Evolutionary conservation across 2,113 vertebrate genomes (phyloP), one percentile per base, ranked within the genome.

Genomic region (Ornithorhynchus anatinus): DNA sequence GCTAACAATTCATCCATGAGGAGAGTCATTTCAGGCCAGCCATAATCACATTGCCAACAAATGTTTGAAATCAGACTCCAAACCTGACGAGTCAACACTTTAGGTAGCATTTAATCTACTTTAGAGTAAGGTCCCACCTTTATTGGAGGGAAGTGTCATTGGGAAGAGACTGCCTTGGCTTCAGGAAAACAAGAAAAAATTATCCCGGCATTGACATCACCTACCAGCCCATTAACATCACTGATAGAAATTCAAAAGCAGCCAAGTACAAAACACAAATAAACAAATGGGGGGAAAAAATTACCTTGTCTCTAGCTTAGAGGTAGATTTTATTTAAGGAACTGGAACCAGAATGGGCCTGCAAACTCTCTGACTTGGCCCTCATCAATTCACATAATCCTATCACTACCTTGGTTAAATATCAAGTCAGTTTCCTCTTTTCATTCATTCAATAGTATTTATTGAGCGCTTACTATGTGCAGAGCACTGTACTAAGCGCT

Each of bases 141-240:
- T 22, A 2, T 25, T 22, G 48, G 29, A 53, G 66, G 33, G 12
- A 6, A 58, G n/a, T 48, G 27, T 75, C 73, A 29, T 4, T 12
- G 35, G 44, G 45, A 59, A 54, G 29, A 38, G 66, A 63, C 25
- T 43, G 15, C 45, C 59, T 62, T 38, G 43, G 64, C 36, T 44
- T 27, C 42, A 10, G 10, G 37, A 38, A 25, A 69, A 51, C 9
- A 25, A 31, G 59, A 75, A 47, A 51, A 78, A 47, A 69, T 66
- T 44, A 66, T 48, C 59, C 47, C 31, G 45, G 25, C 36, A 37
- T 15, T 15, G 45, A 45, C 47, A 47, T 44, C 14, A 32, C 58
- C 40, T 50, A 50, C 56, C 53, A 42, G 56, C 77, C 45, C 40
- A 25, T 66, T 69, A 61, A 67, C 31, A 44, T 64, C 63, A 25